A percentile compares a stretch with the other conserved stretches of the same genome.
phyloP scores from a whole-genome alignment of 2,888 invertebrate genomes.

The Dasysyrphus albostriatus region DNA sequence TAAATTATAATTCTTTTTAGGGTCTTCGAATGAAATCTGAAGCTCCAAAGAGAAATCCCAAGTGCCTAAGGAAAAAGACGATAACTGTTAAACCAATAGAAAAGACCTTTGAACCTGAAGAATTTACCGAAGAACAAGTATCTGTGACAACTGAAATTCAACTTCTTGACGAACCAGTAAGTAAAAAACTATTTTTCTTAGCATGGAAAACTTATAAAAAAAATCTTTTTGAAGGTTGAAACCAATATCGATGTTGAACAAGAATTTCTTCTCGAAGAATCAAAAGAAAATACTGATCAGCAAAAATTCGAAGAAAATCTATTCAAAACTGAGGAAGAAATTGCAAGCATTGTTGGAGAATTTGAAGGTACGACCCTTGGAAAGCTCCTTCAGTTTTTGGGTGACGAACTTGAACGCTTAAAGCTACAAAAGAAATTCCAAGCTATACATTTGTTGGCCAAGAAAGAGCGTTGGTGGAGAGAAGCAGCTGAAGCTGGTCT shows the following conservation, averaged over 20 bases:
- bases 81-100: neutral
- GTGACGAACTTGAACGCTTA: conserved; percentile 90
- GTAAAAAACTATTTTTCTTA: neutral
- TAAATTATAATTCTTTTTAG: conserved; percentile 49
- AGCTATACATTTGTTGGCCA: conserved; percentile 91
- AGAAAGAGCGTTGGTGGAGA: conserved; percentile 89
- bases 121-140: neutral
- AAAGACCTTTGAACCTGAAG: neutral
- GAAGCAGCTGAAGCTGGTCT: conserved; percentile 93
- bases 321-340: conserved; percentile 79
- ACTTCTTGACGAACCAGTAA: neutral
- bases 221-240: conserved; percentile 17
- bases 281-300: conserved; percentile 79
- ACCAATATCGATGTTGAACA: conserved; percentile 20
- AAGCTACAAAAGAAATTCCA: conserved; percentile 92
- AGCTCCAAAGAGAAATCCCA: conserved; percentile 78
- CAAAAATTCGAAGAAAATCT: conserved; percentile 79
- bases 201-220: neutral
- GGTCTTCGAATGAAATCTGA: conserved; percentile 77
- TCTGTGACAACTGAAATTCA: neutral
- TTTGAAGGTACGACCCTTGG: conserved; percentile 90
- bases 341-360: conserved; percentile 87
- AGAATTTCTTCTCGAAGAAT: conserved; percentile 79
- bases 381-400: conserved; percentile 89
- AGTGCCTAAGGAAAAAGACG: conserved; percentile 78